phyloP scores from a whole-genome alignment of 35 echinoderm and acorn worm species.

The Anneissia japonica region DNA sequence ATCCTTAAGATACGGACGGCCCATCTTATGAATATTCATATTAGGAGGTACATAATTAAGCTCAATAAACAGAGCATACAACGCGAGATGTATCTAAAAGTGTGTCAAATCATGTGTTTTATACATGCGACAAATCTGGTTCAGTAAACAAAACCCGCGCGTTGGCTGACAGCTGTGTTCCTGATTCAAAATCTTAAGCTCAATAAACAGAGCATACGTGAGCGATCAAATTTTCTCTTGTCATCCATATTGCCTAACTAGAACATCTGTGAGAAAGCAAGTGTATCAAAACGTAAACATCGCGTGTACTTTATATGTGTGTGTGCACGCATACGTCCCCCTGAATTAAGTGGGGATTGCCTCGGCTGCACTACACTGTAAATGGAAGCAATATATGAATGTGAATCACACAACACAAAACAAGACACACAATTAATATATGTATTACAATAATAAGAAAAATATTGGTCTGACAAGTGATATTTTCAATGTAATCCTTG shows the following conservation, averaged over 20 bases:
- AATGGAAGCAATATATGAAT: neutral
- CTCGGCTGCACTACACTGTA: neutral
- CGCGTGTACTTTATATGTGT: neutral
- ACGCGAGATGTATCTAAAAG: neutral
- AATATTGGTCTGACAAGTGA: too few relatives aligned
- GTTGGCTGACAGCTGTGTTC: neutral
- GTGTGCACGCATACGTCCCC: neutral
- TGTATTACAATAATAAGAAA: too few relatives aligned
- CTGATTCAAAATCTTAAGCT: neutral
- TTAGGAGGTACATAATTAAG: neutral
- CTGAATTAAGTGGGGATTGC: neutral
- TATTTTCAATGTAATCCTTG: too few relatives aligned
- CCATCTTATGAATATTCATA: constrained; percentile 2
- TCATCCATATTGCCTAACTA: neutral
- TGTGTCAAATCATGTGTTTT: neutral
- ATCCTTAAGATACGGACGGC: too few relatives aligned
- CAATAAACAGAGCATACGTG: neutral
- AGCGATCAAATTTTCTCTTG: neutral
- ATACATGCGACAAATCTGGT: too few relatives aligned
- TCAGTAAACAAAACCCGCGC: neutral
- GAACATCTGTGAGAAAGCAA: too few relatives aligned
- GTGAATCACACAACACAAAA: neutral
- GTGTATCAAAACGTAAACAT: too few relatives aligned
- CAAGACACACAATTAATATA: too few relatives aligned
- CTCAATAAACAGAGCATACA: constrained; percentile 1